Evolutionary conservation across 2,113 vertebrate genomes (phyloP).

Genomic region (Amphilophus citrinellus): DNA sequence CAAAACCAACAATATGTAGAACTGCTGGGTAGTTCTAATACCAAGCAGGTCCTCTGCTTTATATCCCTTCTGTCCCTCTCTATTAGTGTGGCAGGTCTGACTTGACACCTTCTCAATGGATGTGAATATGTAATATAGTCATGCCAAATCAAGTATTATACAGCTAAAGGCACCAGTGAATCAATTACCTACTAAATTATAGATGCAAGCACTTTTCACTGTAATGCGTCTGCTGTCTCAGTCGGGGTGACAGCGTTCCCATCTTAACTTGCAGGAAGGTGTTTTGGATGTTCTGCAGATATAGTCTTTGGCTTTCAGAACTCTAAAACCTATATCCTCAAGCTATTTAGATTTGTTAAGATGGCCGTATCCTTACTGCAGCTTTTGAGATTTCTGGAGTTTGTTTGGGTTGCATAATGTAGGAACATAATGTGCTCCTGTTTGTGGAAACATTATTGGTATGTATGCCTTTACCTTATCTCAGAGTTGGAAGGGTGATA

Average conservation of each 20-base stretch:
- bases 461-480: not conserved
- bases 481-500: not conserved
- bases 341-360: not conserved
- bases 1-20: not conserved
- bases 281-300: not conserved
- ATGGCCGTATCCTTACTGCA: not conserved
- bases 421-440: not conserved
- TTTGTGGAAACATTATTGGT: not conserved
- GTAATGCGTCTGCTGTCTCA: not conserved
- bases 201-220: not conserved
- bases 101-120: constrained; percentile 12
- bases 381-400: not conserved
- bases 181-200: constrained; percentile 44
- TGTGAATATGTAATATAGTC: constrained; percentile 23
- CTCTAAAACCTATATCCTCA: not conserved
- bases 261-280: not conserved
- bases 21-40: not conserved
- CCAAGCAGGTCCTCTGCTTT: not conserved
- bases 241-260: not conserved
- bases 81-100: constrained; percentile 5
- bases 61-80: constrained; percentile 1
- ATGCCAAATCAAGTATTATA: constrained; percentile 25
- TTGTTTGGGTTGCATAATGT: not conserved
- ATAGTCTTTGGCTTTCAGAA: not conserved
- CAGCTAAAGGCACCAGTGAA: constrained; percentile 31